Base-by-base conservation (phyloP, 1,140 invertebrate genomes). In the Drosophila ambigua region DNA sequence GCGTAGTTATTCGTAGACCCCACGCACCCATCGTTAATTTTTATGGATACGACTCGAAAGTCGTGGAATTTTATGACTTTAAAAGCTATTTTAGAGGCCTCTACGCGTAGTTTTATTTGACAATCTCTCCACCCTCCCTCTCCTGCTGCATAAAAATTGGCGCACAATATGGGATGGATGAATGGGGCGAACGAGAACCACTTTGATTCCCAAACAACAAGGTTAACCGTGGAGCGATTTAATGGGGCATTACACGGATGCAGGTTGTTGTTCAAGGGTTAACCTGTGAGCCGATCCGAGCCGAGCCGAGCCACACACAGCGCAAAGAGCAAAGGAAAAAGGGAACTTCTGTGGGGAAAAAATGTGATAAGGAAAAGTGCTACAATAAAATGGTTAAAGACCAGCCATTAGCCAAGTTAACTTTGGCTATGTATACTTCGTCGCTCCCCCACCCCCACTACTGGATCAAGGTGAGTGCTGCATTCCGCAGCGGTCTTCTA, bases 21-120 rank as follows among this genome's bases (percentile, higher is more conserved):
- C 73, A 76, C 83, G 83, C 75, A 88, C 79, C 74, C 83, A 64
- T 88, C 83, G 83, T 88, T 88, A 88, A 88, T 88, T 88, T 88
- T 88, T 88, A 88, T 77, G 67, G 35, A 23, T 68, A 69, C 45
- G 79, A 68, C 83, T 89, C 63, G 65, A 83, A 72, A 88, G 84
- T 88, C 83, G 72, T 88, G 79, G 78, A 76, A 77, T 88, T 88
- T 88, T 88, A 88, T 88, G 84, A 88, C 79, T 88, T 88, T 88
- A 88, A 88, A 88, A 88, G 83, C 83, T 83, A 88, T 88, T 88
- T 88, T 88, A 88, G 72, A 88, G 83, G 83, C 83, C 79, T 88
- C 75, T 79, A 13, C 35, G 35, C 35, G 35, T 39, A 89, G 67
- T 88, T 83, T 88, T 77, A 83, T 88, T 88, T 89, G 79, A 89